phyloP scores from a whole-genome alignment of 2,113 vertebrate genomes.

The Diglossa brunneiventris region DNA sequence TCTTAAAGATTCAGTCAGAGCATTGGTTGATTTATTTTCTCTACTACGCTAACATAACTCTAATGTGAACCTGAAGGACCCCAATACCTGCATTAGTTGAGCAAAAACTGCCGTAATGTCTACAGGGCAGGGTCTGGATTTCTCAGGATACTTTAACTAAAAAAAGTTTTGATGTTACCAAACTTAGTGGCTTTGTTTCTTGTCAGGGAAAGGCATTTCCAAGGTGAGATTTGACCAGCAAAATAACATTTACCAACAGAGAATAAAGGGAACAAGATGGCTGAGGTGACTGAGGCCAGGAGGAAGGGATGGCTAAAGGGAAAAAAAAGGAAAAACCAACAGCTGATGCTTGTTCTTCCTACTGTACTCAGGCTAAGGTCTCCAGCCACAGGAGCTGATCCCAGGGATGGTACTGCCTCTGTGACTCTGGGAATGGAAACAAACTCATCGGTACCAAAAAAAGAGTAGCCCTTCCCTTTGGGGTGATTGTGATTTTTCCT shows the following conservation, averaged over 20 bases:
- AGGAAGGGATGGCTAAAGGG: not conserved
- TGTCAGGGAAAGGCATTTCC: not conserved
- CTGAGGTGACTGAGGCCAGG: not conserved
- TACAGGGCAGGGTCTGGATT: not conserved
- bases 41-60: not conserved
- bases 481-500: not conserved
- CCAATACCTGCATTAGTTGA: not conserved
- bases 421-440: not conserved
- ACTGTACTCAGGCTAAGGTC: fast-evolving
- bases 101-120: not conserved
- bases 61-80: not conserved
- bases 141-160: not conserved
- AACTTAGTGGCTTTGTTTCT: not conserved
- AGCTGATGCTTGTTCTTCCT: not conserved
- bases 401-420: not conserved
- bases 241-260: not conserved
- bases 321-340: not conserved
- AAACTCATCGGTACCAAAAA: not conserved
- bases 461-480: not conserved
- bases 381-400: not conserved
- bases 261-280: not conserved
- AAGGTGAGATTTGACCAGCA: not conserved
- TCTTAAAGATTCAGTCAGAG: not conserved
- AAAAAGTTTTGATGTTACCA: not conserved
- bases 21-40: not conserved